A percentile compares a stretch with the other conserved stretches of the same genome.
Conservation (phyloP, 2,888 invertebrate genomes). For the Volucella bombylans region DNA sequence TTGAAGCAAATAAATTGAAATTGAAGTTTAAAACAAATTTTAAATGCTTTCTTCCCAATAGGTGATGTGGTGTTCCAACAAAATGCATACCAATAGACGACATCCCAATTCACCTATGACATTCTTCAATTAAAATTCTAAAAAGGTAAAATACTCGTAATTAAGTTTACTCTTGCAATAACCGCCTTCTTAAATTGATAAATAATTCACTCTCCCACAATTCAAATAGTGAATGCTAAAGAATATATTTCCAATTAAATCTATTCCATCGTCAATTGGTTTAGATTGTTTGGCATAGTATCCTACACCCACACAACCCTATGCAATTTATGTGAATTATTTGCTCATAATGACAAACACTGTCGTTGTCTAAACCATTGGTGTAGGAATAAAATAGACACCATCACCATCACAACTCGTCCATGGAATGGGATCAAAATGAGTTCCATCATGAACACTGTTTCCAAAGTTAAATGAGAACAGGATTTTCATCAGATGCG, state of each 20-base stretch:
- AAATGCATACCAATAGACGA: too few relatives aligned
- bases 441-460: neutral
- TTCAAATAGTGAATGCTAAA: neutral
- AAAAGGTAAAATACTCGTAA: slow-evolving; percentile 21
- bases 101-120: neutral
- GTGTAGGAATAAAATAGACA: slow-evolving; percentile 22
- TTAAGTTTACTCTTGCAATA: slow-evolving; percentile 19
- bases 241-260: slow-evolving; percentile 52
- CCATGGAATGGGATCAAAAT: neutral
- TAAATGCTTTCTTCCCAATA: too few relatives aligned
- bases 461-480: slow-evolving; percentile 32
- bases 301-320: neutral
- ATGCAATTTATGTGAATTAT: slow-evolving; percentile 68
- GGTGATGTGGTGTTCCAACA: too few relatives aligned
- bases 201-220: slow-evolving; percentile 23
- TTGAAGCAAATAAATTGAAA: too few relatives aligned
- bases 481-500: slow-evolving; percentile 44
- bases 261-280: slow-evolving; percentile 32
- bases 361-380: slow-evolving; percentile 55
- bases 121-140: neutral
- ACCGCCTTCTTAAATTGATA: slow-evolving; percentile 17
- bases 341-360: slow-evolving; percentile 40
- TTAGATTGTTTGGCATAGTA: slow-evolving; percentile 30
- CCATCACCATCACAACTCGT: neutral
- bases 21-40: too few relatives aligned